phyloP scores from a whole-genome alignment of 2,888 invertebrate genomes.

The Plemyria rubiginata region DNA sequence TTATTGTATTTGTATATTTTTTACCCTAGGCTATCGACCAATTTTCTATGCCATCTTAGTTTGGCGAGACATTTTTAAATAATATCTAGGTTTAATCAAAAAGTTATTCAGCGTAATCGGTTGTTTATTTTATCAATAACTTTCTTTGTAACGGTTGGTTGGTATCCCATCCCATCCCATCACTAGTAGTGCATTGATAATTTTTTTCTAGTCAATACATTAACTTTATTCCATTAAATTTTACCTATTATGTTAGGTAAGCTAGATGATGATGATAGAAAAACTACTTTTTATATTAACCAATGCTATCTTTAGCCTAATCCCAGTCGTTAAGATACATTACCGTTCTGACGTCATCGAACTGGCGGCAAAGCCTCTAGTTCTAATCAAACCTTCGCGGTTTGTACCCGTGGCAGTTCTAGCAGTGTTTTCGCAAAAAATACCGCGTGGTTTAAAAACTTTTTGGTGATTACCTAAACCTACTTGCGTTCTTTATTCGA shows the following conservation, averaged over 20 bases:
- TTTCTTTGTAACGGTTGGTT: too few relatives aligned
- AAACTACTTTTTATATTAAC: conserved; percentile 2
- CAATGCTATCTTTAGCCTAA: conserved; percentile 18
- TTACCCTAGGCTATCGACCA: too few relatives aligned
- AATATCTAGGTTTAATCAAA: too few relatives aligned
- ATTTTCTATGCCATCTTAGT: too few relatives aligned
- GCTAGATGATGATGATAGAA: neutral
- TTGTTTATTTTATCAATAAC: too few relatives aligned
- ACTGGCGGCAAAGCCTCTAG: conserved; percentile 55
- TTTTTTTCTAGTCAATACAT: neutral
- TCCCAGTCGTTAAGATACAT: conserved; percentile 14
- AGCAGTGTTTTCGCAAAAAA: conserved; percentile 12
- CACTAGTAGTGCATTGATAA: neutral
- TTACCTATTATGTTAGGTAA: neutral
- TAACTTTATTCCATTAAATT: neutral
- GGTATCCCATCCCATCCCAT: too few relatives aligned
- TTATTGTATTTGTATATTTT: too few relatives aligned
- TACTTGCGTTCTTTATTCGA: conserved; percentile 15
- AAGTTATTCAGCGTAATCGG: too few relatives aligned
- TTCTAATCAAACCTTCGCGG: conserved; percentile 36
- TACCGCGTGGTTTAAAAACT: conserved; percentile 10
- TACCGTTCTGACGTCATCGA: conserved; percentile 40
- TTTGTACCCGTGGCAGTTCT: conserved; percentile 21
- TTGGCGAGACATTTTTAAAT: too few relatives aligned
- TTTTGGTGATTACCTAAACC: neutral